Percentiles rank a stretch among this genome's conserved stretches.
Evolutionary conservation across 2,888 invertebrate species (phyloP).

Genomic region (Andrena trimmerana): DNA sequence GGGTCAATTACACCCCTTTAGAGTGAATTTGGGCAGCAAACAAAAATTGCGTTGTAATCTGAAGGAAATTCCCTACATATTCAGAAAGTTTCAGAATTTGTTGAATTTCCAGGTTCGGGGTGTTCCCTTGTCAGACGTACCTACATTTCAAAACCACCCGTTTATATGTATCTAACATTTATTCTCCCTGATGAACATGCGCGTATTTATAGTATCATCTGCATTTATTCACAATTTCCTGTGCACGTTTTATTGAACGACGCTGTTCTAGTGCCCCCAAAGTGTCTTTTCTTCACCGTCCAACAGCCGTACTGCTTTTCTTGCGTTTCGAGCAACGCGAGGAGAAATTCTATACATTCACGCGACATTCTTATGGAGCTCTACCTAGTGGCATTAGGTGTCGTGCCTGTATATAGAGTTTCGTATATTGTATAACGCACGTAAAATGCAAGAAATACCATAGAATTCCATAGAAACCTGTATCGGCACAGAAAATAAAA

Average conservation of each 20-base stretch:
- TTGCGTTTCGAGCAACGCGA: constrained; percentile 40
- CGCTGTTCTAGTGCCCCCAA: background rate
- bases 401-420: constrained; percentile 46
- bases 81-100: too few relatives aligned
- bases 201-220: background rate
- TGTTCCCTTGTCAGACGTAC: too few relatives aligned
- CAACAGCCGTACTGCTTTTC: constrained; percentile 47
- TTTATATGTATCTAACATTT: too few relatives aligned
- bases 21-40: too few relatives aligned
- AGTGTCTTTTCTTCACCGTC: constrained; percentile 9
- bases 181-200: too few relatives aligned
- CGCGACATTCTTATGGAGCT: constrained; percentile 36
- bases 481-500: background rate
- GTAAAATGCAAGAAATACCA: background rate
- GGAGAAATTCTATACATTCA: constrained; percentile 59
- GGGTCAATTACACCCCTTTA: too few relatives aligned
- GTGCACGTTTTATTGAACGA: background rate
- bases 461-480: background rate
- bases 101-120: too few relatives aligned
- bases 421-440: constrained; percentile 50
- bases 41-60: too few relatives aligned
- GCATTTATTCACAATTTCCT: background rate
- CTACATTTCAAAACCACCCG: too few relatives aligned
- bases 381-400: constrained; percentile 36
- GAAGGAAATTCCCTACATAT: too few relatives aligned